These are phyloP conservation scores for Bombus waltoni DNA, from an alignment of 1,140 invertebrate species.

Conservation along the genomic window DNA sequence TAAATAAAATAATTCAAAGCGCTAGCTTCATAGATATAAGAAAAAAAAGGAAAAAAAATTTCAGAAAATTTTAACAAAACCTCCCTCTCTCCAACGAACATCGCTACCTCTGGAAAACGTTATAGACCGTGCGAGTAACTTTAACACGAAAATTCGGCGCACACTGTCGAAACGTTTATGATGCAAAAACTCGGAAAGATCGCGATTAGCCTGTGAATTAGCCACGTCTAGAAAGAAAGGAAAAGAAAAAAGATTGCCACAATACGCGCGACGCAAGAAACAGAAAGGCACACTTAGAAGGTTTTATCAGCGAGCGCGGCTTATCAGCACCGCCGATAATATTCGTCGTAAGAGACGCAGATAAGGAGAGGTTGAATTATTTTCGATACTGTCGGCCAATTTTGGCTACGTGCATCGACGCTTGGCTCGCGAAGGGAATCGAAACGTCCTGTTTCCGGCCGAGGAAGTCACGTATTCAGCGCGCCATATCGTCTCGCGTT, in stretches of 20 bases:
- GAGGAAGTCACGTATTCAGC: slow-evolving; percentile 61
- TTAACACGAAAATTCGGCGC: too few species aligned
- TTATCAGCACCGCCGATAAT: slow-evolving; percentile 32
- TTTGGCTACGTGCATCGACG: slow-evolving; percentile 10
- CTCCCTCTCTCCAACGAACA: too few species aligned
- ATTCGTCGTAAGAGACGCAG: slow-evolving; percentile 10
- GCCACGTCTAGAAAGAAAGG: neutral
- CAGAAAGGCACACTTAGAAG: neutral
- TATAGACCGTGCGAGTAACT: too few species aligned
- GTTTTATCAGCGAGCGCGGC: neutral
- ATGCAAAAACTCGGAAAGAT: too few species aligned
- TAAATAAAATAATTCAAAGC: too few species aligned
- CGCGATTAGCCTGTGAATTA: too few species aligned
- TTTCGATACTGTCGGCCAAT: slow-evolving; percentile 21
- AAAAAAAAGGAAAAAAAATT: too few species aligned
- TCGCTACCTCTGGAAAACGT: too few species aligned
- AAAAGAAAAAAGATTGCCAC: neutral
- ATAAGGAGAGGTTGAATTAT: slow-evolving; percentile 13
- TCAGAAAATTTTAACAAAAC: too few species aligned
- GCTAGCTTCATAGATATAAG: too few species aligned
- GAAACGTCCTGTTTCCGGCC: slow-evolving; percentile 49
- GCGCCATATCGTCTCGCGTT: slow-evolving; percentile 1
- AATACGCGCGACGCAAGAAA: neutral
- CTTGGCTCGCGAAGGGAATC: slow-evolving; percentile 15
- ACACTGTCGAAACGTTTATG: too few species aligned